Conservation (phyloP, 2,797 vertebrate genomes). For the Galago senegalensis region DNA sequence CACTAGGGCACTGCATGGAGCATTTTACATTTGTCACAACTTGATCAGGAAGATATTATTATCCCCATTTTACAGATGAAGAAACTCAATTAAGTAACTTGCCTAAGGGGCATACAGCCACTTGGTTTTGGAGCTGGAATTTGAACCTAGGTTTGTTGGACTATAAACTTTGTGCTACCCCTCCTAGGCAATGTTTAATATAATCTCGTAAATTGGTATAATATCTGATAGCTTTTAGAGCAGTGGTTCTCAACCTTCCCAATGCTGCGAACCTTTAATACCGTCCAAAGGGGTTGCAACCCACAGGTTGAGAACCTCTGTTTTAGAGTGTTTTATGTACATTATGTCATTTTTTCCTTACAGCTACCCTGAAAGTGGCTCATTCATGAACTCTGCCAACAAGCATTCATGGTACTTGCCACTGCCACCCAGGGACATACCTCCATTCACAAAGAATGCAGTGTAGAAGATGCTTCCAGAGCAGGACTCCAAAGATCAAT, state of each 20-base stretch:
- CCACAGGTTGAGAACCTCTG: no score
- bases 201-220: not conserved
- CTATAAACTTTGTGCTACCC: not conserved
- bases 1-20: not conserved
- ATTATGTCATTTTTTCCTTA: not conserved
- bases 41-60: not conserved
- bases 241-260: no score
- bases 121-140: conserved; percentile 14
- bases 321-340: not conserved
- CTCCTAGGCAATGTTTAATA: not conserved
- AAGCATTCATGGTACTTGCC: not conserved
- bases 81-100: not conserved
- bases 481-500: not conserved
- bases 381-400: not conserved
- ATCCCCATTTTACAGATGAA: not conserved
- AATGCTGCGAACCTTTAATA: not conserved
- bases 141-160: conserved; percentile 6
- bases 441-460: not conserved
- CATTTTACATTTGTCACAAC: not conserved
- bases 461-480: not conserved
- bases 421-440: not conserved
- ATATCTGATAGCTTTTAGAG: not conserved
- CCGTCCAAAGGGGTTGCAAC: no score
- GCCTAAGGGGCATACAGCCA: not conserved
- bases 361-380: not conserved